A percentile compares a stretch with the other conserved stretches of the same genome.
These are phyloP conservation scores for Gallinago paraguaiae DNA, from an alignment of 2,113 vertebrate genomes.

Conservation along the genomic window DNA sequence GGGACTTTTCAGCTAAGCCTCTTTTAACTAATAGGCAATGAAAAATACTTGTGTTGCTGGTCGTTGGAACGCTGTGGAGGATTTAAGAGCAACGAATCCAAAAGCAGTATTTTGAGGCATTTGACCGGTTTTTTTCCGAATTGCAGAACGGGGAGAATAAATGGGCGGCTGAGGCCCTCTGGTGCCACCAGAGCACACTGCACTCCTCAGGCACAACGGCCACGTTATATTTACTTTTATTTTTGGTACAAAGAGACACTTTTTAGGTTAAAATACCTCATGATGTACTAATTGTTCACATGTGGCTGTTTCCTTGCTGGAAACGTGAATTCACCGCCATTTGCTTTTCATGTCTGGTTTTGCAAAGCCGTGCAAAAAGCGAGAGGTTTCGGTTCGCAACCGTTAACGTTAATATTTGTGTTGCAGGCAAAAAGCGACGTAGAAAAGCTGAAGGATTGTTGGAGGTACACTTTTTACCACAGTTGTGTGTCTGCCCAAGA, in stretches of 20 bases:
- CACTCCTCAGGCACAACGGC: rapidly evolving
- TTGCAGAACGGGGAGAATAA: background rate
- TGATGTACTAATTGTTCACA: background rate
- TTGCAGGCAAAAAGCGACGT: background rate
- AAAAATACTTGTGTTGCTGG: background rate
- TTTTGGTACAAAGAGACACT: background rate
- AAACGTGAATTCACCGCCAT: background rate
- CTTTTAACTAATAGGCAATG: background rate
- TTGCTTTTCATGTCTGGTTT: background rate
- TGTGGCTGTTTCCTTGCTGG: background rate
- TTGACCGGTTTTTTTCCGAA: rapidly evolving
- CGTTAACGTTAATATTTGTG: rapidly evolving
- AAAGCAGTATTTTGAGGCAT: background rate
- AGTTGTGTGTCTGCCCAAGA: background rate
- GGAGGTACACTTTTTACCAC: background rate
- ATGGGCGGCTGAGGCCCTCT: slow-evolving; percentile 64
- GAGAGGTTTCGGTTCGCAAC: background rate
- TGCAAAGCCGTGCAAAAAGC: background rate
- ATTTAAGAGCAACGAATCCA: background rate
- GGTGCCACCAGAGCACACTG: background rate
- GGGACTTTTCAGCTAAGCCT: background rate
- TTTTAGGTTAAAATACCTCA: background rate
- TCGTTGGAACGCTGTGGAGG: rapidly evolving
- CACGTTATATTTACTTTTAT: background rate
- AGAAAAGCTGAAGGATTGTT: background rate